Conservation (phyloP, 2,888 invertebrate genomes). For the Eudasyphora cyanicolor region DNA sequence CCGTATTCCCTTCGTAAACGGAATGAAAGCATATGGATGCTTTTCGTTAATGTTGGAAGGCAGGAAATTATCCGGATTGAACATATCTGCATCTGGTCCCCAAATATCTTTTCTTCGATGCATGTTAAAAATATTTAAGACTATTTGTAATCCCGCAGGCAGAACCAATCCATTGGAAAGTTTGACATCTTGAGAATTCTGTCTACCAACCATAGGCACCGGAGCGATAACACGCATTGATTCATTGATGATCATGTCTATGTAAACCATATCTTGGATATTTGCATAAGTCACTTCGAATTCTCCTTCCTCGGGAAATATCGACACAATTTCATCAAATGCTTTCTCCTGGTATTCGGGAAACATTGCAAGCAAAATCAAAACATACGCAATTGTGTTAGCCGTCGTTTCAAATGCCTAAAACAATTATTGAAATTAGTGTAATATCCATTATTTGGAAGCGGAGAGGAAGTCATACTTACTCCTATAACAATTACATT, state of each 20-base stretch:
- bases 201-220: constrained; percentile 74
- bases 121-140: constrained; percentile 75
- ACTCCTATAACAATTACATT: constrained; percentile 76
- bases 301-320: constrained; percentile 71
- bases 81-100: constrained; percentile 75
- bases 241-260: constrained; percentile 77
- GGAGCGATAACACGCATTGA: constrained; percentile 76
- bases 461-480: too few species aligned
- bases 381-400: constrained; percentile 71
- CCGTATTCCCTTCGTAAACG: constrained; percentile 77
- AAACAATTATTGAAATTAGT: neutral
- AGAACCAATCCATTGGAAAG: constrained; percentile 73
- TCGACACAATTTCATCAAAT: constrained; percentile 72
- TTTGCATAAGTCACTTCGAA: constrained; percentile 73
- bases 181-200: constrained; percentile 70
- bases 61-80: constrained; percentile 78
- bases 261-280: constrained; percentile 74
- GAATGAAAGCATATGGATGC: constrained; percentile 77
- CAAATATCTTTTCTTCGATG: constrained; percentile 76
- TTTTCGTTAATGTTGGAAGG: constrained; percentile 74
- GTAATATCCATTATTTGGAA: too few species aligned
- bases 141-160: constrained; percentile 76
- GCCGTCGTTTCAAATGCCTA: constrained; percentile 78
- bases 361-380: constrained; percentile 76
- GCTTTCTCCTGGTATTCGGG: constrained; percentile 74